These are phyloP conservation scores for Noctuana brunneofusca DNA, from an alignment of 2,888 invertebrate genomes.

Conservation along the genomic window DNA sequence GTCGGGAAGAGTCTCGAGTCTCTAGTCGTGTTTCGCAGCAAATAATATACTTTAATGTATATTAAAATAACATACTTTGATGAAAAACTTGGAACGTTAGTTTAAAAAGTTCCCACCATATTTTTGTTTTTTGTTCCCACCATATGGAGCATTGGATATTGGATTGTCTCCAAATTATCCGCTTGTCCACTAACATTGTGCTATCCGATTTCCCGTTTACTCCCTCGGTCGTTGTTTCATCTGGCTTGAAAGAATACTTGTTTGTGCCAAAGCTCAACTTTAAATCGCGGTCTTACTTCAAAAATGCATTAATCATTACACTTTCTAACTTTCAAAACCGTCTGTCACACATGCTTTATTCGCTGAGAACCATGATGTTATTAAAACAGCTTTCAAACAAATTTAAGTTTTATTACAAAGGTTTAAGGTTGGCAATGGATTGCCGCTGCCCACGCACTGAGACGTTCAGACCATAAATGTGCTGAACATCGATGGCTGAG, in stretches of 20 bases:
- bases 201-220: neutral
- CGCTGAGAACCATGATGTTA: conserved; percentile 10
- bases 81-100: too few relatives aligned
- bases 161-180: too few relatives aligned
- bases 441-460: conserved; percentile 12
- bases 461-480: conserved; percentile 21
- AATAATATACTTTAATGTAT: too few relatives aligned
- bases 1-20: too few relatives aligned
- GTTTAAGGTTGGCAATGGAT: neutral
- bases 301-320: conserved; percentile 23
- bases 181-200: too few relatives aligned
- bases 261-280: neutral
- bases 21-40: too few relatives aligned
- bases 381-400: neutral
- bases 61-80: too few relatives aligned
- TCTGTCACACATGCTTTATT: conserved; percentile 15
- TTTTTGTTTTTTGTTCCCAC: too few relatives aligned
- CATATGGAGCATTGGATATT: too few relatives aligned
- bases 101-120: too few relatives aligned
- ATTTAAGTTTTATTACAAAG: neutral
- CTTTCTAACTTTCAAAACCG: conserved; percentile 34
- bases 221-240: neutral
- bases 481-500: conserved; percentile 13
- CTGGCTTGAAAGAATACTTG: neutral
- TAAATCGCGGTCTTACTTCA: neutral